These are phyloP conservation scores for Thalassophryne amazonica DNA, from an alignment of 2,797 vertebrate genomes.

Conservation along the genomic window DNA sequence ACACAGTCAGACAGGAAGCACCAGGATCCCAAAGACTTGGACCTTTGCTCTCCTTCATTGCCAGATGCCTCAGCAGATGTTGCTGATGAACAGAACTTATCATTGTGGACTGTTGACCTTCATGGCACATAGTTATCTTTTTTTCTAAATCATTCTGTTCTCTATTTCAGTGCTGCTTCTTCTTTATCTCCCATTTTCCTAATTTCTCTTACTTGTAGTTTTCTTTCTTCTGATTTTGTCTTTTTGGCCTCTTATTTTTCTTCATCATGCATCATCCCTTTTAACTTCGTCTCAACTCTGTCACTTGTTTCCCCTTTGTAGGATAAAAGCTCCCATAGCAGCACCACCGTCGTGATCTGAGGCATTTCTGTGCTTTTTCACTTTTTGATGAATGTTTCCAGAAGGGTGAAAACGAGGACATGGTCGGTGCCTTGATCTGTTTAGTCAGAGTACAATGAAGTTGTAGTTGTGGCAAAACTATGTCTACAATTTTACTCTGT, in stretches of 20 bases:
- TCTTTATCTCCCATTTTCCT: no score
- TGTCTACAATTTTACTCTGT: not conserved
- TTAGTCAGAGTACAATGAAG: not conserved
- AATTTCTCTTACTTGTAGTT: not conserved
- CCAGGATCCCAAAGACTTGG: no score
- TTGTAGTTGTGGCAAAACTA: not conserved
- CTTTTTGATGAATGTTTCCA: conserved; percentile 31
- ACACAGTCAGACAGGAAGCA: no score
- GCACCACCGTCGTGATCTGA: conserved; percentile 88
- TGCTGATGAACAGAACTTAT: no score
- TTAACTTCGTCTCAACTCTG: conserved; percentile 14
- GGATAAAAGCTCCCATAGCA: conserved; percentile 90
- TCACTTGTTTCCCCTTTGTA: conserved; percentile 66
- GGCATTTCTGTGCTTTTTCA: conserved; percentile 43
- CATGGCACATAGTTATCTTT: no score
- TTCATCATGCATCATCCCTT: not conserved
- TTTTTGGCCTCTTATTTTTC: not conserved
- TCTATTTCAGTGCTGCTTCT: not conserved
- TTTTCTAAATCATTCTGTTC: not conserved
- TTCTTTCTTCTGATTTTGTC: not conserved
- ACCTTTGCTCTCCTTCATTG: no score
- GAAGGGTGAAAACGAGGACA: conserved; percentile 41
- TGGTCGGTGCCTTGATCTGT: conserved; percentile 1
- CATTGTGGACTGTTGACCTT: not conserved
- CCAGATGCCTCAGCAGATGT: no score